Base-by-base conservation (phyloP, 2,113 vertebrate species). In the Carassius gibelio region DNA sequence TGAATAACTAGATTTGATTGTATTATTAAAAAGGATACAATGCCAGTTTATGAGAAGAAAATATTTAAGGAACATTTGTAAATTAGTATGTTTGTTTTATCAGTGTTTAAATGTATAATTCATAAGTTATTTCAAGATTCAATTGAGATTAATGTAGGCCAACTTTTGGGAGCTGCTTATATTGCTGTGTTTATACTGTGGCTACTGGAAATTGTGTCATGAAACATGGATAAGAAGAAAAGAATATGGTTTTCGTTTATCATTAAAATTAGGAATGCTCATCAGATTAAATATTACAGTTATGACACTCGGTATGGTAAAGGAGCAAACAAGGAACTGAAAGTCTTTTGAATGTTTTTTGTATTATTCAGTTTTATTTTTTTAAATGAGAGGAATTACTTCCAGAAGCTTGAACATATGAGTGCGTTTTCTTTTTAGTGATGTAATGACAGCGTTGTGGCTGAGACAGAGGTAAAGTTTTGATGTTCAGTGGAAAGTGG, bases 311-410 rank as follows among this genome's bases (percentile, higher is more conserved):
- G 64, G 30, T 26, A 68, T 34, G 14, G 5, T 34, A 52, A 26
- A 76, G 5, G 52, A n/a, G 26, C 17, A 2, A 48, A 55, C 45
- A 5, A 6, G 26, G 23, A 55, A 76, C 15, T 13, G 0, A 8
- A 61, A 62, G 34, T 76, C 19, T 10, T 2, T 68, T 8, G 23
- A 66, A 19, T 34, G 2, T 1, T 59, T 59, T 84, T 84, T 84
- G 36, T 62, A 38, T 11, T 77, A 42, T 84, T 45, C 10, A 10
- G 19, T 8, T 50, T 50, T 30, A 50, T 7, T 52, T 62, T 62
- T 84, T 84, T 83, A 68, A 87, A 55, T 55, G 13, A 71, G 78
- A 71, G 75, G 75, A 80, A 83, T 83, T 57, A 50, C 30, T 81
- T 83, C 84, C 87, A 59, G 57, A 75, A 50, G 23, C 50, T 6